These are phyloP conservation scores for Sebastolobus altivelis DNA, from an alignment of 2,797 vertebrate genomes.

Conservation along the genomic window DNA sequence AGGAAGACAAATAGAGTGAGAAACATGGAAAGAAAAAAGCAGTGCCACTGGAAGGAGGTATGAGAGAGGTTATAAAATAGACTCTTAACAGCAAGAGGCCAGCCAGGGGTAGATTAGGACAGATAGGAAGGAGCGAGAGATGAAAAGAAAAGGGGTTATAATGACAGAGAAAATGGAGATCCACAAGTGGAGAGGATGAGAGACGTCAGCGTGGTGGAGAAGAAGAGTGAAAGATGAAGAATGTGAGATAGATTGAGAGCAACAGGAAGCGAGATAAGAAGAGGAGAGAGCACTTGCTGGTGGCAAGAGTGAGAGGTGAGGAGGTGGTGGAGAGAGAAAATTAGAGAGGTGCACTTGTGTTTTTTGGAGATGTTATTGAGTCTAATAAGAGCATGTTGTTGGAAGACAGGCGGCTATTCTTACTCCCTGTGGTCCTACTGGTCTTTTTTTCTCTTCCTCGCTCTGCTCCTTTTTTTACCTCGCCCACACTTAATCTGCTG, in stretches of 20 bases:
- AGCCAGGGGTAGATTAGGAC: conserved; percentile 35
- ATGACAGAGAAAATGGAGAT: conserved; percentile 52
- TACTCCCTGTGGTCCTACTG: conserved; percentile 47
- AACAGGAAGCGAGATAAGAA: conserved; percentile 36
- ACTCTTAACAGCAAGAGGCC: conserved; percentile 21
- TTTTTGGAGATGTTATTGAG: conserved; percentile 63
- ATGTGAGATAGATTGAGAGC: conserved; percentile 27
- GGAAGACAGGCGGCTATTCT: conserved; percentile 34
- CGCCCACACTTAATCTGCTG: conserved; percentile 60
- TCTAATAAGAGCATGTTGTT: conserved; percentile 64
- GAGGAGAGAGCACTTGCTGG: conserved; percentile 25
- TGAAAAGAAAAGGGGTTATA: conserved; percentile 21
- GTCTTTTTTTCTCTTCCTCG: conserved; percentile 29
- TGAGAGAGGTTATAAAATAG: conserved; percentile 28
- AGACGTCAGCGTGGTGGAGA: conserved; percentile 13
- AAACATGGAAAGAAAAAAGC: neutral
- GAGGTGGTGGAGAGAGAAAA: conserved; percentile 20
- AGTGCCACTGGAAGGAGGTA: conserved; percentile 16
- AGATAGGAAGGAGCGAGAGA: conserved; percentile 4
- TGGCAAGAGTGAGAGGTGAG: conserved; percentile 14
- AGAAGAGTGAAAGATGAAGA: conserved; percentile 22
- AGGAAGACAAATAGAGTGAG: conserved; percentile 37
- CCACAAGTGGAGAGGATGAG: conserved; percentile 46
- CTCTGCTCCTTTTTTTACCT: conserved; percentile 51
- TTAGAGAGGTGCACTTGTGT: conserved; percentile 45